A percentile compares a stretch with the other conserved stretches of the same genome.
phyloP scores from a whole-genome alignment of 2,113 vertebrate genomes.

The Pomatorhinus ruficollis region DNA sequence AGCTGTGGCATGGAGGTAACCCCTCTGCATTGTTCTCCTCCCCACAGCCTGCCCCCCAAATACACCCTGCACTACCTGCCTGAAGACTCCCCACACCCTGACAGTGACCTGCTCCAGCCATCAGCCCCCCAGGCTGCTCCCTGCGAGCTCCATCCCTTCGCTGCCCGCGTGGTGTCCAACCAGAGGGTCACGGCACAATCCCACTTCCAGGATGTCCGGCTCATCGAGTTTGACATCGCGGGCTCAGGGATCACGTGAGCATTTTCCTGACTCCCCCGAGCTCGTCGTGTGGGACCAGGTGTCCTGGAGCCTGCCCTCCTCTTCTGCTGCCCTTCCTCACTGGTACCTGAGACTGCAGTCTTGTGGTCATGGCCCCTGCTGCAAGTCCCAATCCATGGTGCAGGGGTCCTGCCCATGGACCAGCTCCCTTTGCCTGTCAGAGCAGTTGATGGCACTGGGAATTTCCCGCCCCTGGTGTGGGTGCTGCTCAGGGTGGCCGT shows the following conservation, averaged over 20 bases:
- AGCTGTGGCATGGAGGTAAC: background rate
- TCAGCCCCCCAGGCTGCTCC: background rate
- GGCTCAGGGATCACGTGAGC: constrained; percentile 87
- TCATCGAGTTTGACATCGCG: constrained; percentile 85
- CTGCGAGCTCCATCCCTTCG: constrained; percentile 74
- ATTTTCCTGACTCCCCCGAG: background rate
- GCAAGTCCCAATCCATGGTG: rapidly evolving
- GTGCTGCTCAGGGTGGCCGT: rapidly evolving
- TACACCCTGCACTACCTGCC: constrained; percentile 81
- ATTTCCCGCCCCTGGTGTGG: background rate
- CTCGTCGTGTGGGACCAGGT: rapidly evolving
- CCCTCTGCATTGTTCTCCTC: background rate
- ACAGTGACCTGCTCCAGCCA: background rate
- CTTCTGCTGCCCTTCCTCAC: background rate
- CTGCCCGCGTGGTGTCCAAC: constrained; percentile 80
- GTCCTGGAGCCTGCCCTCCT: background rate
- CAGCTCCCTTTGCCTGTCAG: background rate
- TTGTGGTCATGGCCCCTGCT: background rate
- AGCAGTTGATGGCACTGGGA: background rate
- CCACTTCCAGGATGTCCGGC: constrained; percentile 94
- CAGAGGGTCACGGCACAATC: constrained; percentile 77
- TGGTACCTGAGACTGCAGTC: background rate
- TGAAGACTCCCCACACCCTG: background rate
- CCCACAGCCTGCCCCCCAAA: constrained; percentile 82
- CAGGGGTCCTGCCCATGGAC: background rate